Evolutionary conservation across 2,113 vertebrate genomes (phyloP), one percentile per base, ranked within the genome.

Genomic region (Gallinago undulata): DNA sequence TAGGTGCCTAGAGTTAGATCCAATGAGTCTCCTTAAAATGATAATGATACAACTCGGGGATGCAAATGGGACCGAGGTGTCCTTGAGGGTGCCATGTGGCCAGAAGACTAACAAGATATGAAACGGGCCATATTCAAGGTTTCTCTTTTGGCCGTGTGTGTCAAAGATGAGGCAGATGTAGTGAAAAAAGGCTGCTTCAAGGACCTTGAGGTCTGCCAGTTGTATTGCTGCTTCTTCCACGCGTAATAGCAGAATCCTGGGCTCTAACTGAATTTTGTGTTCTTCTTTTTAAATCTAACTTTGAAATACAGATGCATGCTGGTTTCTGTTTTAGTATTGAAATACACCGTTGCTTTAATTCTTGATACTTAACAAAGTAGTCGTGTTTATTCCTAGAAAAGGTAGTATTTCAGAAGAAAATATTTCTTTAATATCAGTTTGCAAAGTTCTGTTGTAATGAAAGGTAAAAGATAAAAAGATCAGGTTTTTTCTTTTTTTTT

Each of bases 1-100:
- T 35, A 39, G 33, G 28, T 47, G 55, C 67, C 33, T n/a, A 3
- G 17, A 84, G 33, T 67, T 62, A 47, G 23, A 24, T 8, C 0
- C 4, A 53, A 14, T 63, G 27, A 59, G 11, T 53, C 12, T 48
- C 9, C 50, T 43, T 53, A 22, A 51, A 64, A n/a, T 8, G 17
- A 6, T 21, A 41, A 30, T 8, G 30, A 41, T 47, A 43, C 66
- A 74, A 10, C 28, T 62, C 31, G 45, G 45, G 19, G 45, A 47
- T 35, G 35, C 18, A 15, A 25, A 48, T 0, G 2, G 31, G 89
- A 59, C 31, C 0, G 1, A 69, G 50, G 4, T 57, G 28, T 70
- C 84, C 50, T 84, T 41, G 68, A 53, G 43, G 43, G 45, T 35
- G 27, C 35, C 21, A 8, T 1, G 21, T 33, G 57, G 67, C 37